Percentiles rank a stretch among this genome's conserved stretches.
phyloP scores from a whole-genome alignment of 2,888 invertebrate genomes.

The Neoaliturus tenellus region DNA sequence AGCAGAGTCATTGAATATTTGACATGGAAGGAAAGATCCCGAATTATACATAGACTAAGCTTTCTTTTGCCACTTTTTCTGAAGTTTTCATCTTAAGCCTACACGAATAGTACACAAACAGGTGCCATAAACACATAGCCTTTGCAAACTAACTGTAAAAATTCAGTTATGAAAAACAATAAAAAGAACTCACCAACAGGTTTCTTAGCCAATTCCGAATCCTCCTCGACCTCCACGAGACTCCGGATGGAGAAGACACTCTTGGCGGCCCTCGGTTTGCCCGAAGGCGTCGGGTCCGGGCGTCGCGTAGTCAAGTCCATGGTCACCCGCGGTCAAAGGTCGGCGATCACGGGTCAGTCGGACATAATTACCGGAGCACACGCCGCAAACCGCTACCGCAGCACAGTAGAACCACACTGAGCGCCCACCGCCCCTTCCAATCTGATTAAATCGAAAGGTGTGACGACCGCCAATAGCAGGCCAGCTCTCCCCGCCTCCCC shows the following conservation, averaged over 20 bases:
- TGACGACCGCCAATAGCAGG: slow-evolving; percentile 47
- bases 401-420: not conserved
- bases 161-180: too few species aligned
- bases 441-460: slow-evolving; percentile 27
- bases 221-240: slow-evolving; percentile 76
- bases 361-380: not conserved
- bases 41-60: too few species aligned
- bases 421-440: slow-evolving; percentile 27
- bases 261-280: slow-evolving; percentile 76
- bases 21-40: too few species aligned
- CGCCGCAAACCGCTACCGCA: too few species aligned
- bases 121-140: too few species aligned
- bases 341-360: not conserved
- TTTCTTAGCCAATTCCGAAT: slow-evolving; percentile 65
- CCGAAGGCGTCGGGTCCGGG: slow-evolving; percentile 62
- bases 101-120: too few species aligned
- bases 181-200: slow-evolving; percentile 52
- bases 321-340: slow-evolving; percentile 18
- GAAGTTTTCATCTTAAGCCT: too few species aligned
- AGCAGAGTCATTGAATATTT: too few species aligned
- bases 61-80: too few species aligned
- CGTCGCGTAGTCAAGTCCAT: slow-evolving; percentile 68
- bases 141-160: too few species aligned
- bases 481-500: slow-evolving; percentile 46
- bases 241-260: slow-evolving; percentile 78